phyloP scores from a whole-genome alignment of 2,888 invertebrate species.

The Norana najaformis region DNA sequence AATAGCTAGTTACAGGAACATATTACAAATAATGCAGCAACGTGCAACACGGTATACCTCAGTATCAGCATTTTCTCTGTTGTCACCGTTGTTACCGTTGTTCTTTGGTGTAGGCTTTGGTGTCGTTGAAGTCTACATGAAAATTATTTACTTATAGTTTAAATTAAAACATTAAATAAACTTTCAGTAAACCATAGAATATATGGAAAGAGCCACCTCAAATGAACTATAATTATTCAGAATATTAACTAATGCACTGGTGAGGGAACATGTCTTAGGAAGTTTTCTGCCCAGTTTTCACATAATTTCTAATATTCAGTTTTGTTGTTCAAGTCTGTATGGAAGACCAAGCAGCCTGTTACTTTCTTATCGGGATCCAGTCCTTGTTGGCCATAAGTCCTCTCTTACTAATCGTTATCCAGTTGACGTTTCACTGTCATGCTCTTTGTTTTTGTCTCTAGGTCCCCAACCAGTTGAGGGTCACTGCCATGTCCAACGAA shows the following conservation, averaged over 20 bases:
- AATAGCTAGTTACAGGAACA: background rate
- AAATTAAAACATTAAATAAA: background rate
- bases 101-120: background rate
- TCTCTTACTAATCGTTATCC: too few species aligned
- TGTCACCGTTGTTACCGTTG: constrained; percentile 8
- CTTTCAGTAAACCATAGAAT: background rate
- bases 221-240: background rate
- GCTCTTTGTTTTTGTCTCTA: too few species aligned
- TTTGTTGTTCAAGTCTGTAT: background rate
- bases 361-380: background rate
- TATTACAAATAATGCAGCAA: too few species aligned
- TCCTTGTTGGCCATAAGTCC: too few species aligned
- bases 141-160: background rate
- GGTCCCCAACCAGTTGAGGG: too few species aligned
- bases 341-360: background rate
- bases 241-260: background rate
- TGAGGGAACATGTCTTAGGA: background rate
- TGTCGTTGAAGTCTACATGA: background rate
- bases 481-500: background rate
- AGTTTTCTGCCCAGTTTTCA: background rate
- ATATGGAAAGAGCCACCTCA: background rate
- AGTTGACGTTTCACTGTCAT: too few species aligned
- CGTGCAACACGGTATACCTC: background rate
- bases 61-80: constrained; percentile 13
- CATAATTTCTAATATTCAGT: too few species aligned